Evolutionary conservation across 2,113 vertebrate species (phyloP).

Genomic region (Thymallus thymallus): DNA sequence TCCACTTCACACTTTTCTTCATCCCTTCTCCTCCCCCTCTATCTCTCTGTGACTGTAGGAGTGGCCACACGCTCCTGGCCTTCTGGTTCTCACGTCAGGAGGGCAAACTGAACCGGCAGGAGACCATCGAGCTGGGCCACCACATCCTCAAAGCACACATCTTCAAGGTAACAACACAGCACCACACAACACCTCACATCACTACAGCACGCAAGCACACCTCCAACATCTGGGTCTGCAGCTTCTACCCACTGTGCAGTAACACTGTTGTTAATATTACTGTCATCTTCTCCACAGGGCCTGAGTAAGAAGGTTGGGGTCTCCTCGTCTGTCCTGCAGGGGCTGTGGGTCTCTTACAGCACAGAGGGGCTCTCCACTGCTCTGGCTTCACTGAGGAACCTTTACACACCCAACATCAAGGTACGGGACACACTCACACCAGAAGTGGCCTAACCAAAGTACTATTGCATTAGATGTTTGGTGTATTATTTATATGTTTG

Average conservation of each 20-base stretch:
- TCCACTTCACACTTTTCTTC: conserved; percentile 36
- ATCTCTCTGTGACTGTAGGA: conserved; percentile 87
- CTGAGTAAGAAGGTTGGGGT: conserved; percentile 99
- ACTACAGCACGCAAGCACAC: conserved; percentile 89
- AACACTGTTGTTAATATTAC: conserved; percentile 19
- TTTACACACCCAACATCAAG: conserved; percentile 99
- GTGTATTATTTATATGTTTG: too few species aligned
- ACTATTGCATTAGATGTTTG: conserved; percentile 52
- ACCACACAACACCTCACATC: too few species aligned
- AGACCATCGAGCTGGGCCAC: conserved; percentile 97
- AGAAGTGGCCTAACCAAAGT: conserved; percentile 92
- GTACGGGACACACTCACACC: conserved; percentile 61
- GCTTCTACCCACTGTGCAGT: too few species aligned
- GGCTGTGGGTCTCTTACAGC: conserved; percentile 97
- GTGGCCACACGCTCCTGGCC: conserved; percentile 95
- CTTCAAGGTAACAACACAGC: conserved; percentile 99
- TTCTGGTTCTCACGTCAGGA: conserved; percentile 98
- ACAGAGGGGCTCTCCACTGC: conserved; percentile 96
- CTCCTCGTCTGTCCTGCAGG: conserved; percentile 96
- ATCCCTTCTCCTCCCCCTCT: neutral
- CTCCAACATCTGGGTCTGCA: conserved; percentile 81
- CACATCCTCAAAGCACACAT: conserved; percentile 99
- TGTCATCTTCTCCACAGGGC: conserved; percentile 73
- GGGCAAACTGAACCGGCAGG: conserved; percentile 94
- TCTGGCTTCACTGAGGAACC: conserved; percentile 92